Conservation (phyloP, 2,888 invertebrate species). For the Diaperis boleti region DNA sequence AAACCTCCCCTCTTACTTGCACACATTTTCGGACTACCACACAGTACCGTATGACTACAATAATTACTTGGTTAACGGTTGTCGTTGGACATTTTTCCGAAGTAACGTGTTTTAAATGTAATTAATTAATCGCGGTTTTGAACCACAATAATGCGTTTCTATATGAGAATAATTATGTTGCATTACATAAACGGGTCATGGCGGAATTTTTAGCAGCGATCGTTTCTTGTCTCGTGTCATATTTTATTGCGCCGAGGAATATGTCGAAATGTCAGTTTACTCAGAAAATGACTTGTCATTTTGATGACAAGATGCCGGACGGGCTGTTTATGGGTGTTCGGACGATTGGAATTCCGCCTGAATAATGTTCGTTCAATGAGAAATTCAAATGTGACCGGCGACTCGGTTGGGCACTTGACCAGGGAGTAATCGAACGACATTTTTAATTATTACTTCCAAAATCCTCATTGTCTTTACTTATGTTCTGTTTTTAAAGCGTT, state of each 20-base stretch:
- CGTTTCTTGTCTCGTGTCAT: slow-evolving; percentile 19
- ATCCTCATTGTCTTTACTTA: no score
- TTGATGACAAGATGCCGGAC: slow-evolving; percentile 19
- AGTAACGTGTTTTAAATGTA: slow-evolving; percentile 22
- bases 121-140: slow-evolving; percentile 7
- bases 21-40: no score
- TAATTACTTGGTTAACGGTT: slow-evolving; percentile 20
- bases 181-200: slow-evolving; percentile 24
- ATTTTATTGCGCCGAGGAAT: slow-evolving; percentile 16
- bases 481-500: no score
- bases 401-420: not conserved
- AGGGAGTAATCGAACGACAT: no score
- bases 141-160: slow-evolving; percentile 30
- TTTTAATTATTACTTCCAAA: no score
- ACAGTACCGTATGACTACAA: no score
- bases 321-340: not conserved
- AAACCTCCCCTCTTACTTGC: not conserved
- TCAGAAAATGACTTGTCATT: slow-evolving; percentile 15
- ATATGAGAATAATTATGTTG: slow-evolving; percentile 18
- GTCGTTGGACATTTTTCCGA: slow-evolving; percentile 12
- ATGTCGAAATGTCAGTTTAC: slow-evolving; percentile 28
- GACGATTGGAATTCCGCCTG: slow-evolving; percentile 3
- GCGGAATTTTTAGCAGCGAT: slow-evolving; percentile 17
- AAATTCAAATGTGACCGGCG: not conserved
- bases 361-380: not conserved